Evolutionary conservation across 2,888 invertebrate genomes (phyloP).

Genomic region (Caenorhabditis drosophilae): DNA sequence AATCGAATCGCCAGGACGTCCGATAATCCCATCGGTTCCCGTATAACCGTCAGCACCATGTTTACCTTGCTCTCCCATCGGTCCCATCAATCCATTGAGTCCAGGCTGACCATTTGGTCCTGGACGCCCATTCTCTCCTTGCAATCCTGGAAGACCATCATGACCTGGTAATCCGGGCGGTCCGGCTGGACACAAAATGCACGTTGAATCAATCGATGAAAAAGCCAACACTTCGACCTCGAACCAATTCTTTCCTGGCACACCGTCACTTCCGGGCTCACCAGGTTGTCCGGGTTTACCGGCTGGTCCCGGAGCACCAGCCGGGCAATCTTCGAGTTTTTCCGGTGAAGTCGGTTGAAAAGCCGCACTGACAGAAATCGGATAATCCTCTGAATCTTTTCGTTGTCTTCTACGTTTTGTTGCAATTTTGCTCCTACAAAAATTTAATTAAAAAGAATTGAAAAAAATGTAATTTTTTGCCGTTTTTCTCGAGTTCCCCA

Average conservation of each 20-base stretch:
- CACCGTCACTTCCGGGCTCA: conserved; percentile 16
- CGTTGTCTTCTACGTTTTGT: too few species aligned
- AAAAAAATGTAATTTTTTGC: too few species aligned
- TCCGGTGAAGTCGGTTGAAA: neutral
- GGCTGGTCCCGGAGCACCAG: conserved; percentile 9
- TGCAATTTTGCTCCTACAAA: too few species aligned
- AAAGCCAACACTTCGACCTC: conserved; percentile 7
- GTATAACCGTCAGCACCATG: neutral
- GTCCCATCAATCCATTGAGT: too few species aligned
- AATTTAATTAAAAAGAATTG: too few species aligned
- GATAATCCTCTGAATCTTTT: too few species aligned
- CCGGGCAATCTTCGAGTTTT: neutral
- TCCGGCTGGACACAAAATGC: conserved; percentile 22
- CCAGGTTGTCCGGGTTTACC: conserved; percentile 16
- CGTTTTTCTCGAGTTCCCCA: too few species aligned
- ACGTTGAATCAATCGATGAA: neutral
- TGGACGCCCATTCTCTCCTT: conserved; percentile 8
- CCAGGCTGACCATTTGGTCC: conserved; percentile 14
- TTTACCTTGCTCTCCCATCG: too few species aligned
- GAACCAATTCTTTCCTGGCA: conserved; percentile 14
- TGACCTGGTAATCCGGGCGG: conserved; percentile 20
- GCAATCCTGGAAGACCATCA: conserved; percentile 12
- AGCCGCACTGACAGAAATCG: neutral
- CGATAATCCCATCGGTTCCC: neutral
- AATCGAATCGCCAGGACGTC: neutral